Evolutionary conservation across 2,797 vertebrate species (phyloP).

Genomic region (Galaxias olidus): DNA sequence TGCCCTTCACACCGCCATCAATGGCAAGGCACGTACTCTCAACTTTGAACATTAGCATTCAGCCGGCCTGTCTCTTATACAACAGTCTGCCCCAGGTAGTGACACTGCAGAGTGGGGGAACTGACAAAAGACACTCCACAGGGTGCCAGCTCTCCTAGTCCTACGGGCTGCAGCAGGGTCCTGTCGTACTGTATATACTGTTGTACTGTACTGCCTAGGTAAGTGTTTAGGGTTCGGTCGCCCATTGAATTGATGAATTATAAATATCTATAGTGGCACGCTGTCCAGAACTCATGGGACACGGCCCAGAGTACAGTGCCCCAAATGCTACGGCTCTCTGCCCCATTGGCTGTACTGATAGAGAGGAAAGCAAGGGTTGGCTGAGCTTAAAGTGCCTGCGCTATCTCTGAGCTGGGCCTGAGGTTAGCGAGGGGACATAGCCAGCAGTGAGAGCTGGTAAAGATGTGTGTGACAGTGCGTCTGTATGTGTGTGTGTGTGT

Average conservation of each 20-base stretch:
- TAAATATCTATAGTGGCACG: too few relatives aligned
- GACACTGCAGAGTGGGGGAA: conserved; percentile 49
- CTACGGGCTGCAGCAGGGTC: too few relatives aligned
- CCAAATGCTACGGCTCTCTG: background rate
- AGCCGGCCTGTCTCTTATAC: conserved; percentile 59
- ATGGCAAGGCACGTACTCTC: conserved; percentile 1
- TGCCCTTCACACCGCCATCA: too few relatives aligned
- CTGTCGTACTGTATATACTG: too few relatives aligned
- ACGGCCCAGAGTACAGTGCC: too few relatives aligned
- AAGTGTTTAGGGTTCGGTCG: too few relatives aligned
- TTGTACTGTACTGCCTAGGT: too few relatives aligned
- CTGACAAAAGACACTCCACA: conserved; percentile 71
- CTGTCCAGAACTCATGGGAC: too few relatives aligned
- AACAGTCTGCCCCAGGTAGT: conserved; percentile 65
- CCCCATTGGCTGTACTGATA: conserved; percentile 59
- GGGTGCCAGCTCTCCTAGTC: conserved; percentile 14
- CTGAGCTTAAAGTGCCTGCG: conserved; percentile 49
- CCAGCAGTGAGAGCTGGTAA: conserved; percentile 27
- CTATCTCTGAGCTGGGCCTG: conserved; percentile 60
- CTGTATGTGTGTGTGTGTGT: conserved; percentile 24
- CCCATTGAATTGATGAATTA: too few relatives aligned
- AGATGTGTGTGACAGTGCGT: conserved; percentile 22
- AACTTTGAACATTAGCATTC: conserved; percentile 29
- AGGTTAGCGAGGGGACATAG: conserved; percentile 55
- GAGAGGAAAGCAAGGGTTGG: conserved; percentile 55